phyloP scores from a whole-genome alignment of 92 coral and sea anemone genomes.

The Porites rus region DNA sequence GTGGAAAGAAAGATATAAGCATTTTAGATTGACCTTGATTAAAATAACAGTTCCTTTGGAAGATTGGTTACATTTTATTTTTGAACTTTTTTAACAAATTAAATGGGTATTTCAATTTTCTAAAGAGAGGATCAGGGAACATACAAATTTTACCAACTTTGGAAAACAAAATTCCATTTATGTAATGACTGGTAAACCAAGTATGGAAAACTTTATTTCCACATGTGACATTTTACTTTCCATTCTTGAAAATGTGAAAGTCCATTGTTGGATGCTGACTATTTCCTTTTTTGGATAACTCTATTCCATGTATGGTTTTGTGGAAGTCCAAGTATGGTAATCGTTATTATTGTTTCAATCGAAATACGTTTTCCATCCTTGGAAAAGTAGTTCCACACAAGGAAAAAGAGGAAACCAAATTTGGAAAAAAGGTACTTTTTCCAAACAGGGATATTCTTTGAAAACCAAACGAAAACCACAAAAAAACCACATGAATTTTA shows the following conservation, averaged over 20 bases:
- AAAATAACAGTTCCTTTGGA: no score
- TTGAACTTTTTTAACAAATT: background rate
- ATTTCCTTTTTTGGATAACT: slow-evolving; percentile 27
- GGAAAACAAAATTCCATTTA: background rate
- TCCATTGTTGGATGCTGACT: slow-evolving; percentile 9
- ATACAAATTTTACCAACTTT: background rate
- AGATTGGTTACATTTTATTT: no score
- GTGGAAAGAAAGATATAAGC: slow-evolving; percentile 25
- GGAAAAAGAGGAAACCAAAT: slow-evolving; percentile 23
- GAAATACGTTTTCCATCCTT: slow-evolving; percentile 24
- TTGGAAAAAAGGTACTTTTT: slow-evolving; percentile 19
- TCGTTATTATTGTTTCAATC: slow-evolving; percentile 17
- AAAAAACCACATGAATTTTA: background rate
- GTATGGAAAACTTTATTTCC: slow-evolving; percentile 23
- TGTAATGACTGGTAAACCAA: slow-evolving; percentile 23
- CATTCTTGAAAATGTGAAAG: slow-evolving; percentile 15
- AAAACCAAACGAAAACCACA: slow-evolving; percentile 16
- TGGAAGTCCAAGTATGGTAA: slow-evolving; percentile 26
- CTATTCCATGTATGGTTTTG: slow-evolving; percentile 27
- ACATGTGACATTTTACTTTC: slow-evolving; percentile 12
- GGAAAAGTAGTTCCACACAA: slow-evolving; percentile 25
- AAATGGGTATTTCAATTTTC: slow-evolving; percentile 23
- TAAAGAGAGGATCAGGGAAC: background rate
- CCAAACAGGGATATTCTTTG: slow-evolving; percentile 25
- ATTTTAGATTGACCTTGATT: slow-evolving; percentile 8